A percentile compares a stretch with the other conserved stretches of the same genome.
Evolutionary conservation across 2,797 vertebrate genomes (phyloP).

Genomic region (Serranus cabrilla): DNA sequence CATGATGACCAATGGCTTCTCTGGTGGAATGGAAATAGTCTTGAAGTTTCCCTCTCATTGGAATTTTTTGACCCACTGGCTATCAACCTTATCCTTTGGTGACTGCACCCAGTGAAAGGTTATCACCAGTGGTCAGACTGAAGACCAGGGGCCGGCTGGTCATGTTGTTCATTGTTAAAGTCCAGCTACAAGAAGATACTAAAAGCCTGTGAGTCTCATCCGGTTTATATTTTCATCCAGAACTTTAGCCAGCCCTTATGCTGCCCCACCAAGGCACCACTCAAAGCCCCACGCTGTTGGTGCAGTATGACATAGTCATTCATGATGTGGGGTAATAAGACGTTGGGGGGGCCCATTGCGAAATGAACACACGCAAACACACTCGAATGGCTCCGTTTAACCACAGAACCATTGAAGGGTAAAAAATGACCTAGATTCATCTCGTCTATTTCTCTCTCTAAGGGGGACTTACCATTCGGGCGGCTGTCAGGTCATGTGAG

Average conservation of each 20-base stretch:
- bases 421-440: slow-evolving; percentile 81
- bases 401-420: slow-evolving; percentile 73
- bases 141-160: background rate
- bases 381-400: slow-evolving; percentile 63
- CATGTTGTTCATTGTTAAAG: background rate
- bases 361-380: slow-evolving; percentile 56
- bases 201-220: slow-evolving; percentile 21
- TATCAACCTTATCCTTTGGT: slow-evolving; percentile 7
- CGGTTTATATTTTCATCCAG: slow-evolving; percentile 38
- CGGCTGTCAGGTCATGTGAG: slow-evolving; percentile 73
- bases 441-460: slow-evolving; percentile 37
- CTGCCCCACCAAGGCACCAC: slow-evolving; percentile 9
- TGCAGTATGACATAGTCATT: slow-evolving; percentile 35
- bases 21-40: slow-evolving; percentile 29
- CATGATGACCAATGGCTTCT: background rate
- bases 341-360: slow-evolving; percentile 28
- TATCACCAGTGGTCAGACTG: slow-evolving; percentile 20
- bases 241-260: slow-evolving; percentile 36
- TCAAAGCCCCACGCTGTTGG: slow-evolving; percentile 8
- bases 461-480: slow-evolving; percentile 27
- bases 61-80: slow-evolving; percentile 34
- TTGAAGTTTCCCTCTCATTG: slow-evolving; percentile 6
- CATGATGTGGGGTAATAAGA: slow-evolving; percentile 44
- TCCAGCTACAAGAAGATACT: background rate
- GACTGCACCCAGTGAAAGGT: slow-evolving; percentile 13